Evolutionary conservation across 2,113 vertebrate genomes (phyloP), one percentile per base, ranked within the genome.

Genomic region (Heterotis niloticus): DNA sequence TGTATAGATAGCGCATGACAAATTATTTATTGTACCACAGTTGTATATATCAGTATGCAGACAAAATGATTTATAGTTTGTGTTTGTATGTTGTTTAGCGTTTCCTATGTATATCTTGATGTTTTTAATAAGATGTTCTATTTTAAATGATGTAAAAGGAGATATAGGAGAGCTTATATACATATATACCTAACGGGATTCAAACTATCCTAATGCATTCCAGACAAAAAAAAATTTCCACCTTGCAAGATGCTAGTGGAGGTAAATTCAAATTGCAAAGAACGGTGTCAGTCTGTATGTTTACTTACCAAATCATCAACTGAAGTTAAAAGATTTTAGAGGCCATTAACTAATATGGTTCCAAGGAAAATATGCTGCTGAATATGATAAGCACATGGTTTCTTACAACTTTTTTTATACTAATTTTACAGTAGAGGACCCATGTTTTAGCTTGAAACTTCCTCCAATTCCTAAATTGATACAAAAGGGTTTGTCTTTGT

Each of bases 71-170:
- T 99, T 98, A 93, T 96, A 97, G 97, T 98, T 95, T 93, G 92
- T 95, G 96, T 98, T 98, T 97, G 95, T 99, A 98, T 96, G 97
- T 99, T 93, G 96, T 98, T 92, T 96, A 95, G 92, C 84, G 92
- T 99, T 99, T 98, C 96, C 94, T 97, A 98, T 99, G 96, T 96
- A 99, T 98, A 98, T 94, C 96, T 99, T 87, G 95, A 96, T 98
- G 98, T 98, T 99, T 99, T 98, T 98, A 98, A 96, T 98, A 97
- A 97, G 96, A 99, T 98, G 96, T 96, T 98, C 96, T 97, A 99
- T 99, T 99, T 99, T 98, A 98, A 98, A 98, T 93, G 90, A 98
- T 98, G 95, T 98, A 97, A 95, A 99, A 98, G 94, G 94, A 97
- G 94, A 96, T 95, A 95, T 96, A 97, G 95, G 94, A 98, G 94